phyloP scores from a whole-genome alignment of 2,113 vertebrate genomes.

The Micronycteris hirsuta region DNA sequence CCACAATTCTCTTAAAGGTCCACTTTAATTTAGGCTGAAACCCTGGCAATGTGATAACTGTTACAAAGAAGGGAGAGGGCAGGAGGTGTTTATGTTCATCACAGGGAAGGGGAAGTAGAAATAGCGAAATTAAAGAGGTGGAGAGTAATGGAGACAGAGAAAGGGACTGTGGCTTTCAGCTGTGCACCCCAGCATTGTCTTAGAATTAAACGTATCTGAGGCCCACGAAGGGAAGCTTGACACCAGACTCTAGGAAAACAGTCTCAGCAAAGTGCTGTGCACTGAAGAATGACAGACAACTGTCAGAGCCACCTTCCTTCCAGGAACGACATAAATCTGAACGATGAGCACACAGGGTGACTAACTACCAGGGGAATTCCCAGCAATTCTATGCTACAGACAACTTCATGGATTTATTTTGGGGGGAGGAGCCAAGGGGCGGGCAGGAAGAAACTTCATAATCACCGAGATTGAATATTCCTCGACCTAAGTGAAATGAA shows the following conservation, averaged over 20 bases:
- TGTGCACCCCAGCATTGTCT: not conserved
- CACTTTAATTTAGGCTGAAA: slow-evolving; percentile 22
- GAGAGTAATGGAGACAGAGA: not conserved
- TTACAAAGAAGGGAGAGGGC: not conserved
- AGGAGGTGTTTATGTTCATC: not conserved
- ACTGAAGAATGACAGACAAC: not conserved
- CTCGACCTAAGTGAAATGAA: not conserved
- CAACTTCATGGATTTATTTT: not conserved
- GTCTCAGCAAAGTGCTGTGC: not conserved
- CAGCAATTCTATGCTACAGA: not conserved
- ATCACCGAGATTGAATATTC: not conserved
- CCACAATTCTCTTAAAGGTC: not conserved
- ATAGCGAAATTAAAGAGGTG: not conserved
- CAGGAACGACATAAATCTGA: not conserved
- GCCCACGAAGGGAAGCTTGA: not conserved
- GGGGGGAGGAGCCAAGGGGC: not conserved
- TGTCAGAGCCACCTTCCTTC: not conserved
- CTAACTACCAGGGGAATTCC: not conserved
- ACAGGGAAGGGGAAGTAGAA: not conserved
- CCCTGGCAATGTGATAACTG: not conserved
- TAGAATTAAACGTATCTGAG: not conserved
- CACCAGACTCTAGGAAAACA: not conserved
- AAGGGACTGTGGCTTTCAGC: not conserved
- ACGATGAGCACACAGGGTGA: not conserved
- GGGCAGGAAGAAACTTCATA: not conserved